phyloP scores from a whole-genome alignment of 2,797 vertebrate genomes.

The Uromys caudimaculatus region DNA sequence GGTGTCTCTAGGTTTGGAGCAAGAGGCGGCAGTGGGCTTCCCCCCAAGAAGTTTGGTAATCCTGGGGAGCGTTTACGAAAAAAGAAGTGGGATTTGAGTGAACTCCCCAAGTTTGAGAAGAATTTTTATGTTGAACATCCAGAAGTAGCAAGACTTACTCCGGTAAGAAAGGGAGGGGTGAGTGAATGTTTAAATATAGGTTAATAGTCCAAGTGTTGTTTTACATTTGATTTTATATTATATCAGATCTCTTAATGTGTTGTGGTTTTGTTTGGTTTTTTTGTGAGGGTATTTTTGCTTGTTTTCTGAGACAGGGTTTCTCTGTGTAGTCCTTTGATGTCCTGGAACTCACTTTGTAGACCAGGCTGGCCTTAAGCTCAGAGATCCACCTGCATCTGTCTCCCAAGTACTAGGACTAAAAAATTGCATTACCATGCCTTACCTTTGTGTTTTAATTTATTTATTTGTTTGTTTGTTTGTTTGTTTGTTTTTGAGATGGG shows the following conservation, averaged over 20 bases:
- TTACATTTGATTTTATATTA: not conserved
- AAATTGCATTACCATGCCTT: not conserved
- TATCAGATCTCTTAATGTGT: not conserved
- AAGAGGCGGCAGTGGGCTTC: conserved; percentile 90
- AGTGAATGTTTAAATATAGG: too few relatives aligned
- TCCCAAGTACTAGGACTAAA: not conserved
- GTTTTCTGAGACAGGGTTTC: not conserved
- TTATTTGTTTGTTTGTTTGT: too few relatives aligned
- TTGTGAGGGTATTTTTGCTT: not conserved
- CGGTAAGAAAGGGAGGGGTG: conserved; percentile 84
- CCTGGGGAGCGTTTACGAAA: conserved; percentile 97
- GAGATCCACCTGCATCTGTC: not conserved
- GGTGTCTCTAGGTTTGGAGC: conserved; percentile 89
- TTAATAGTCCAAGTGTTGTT: not conserved
- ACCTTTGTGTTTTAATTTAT: not conserved
- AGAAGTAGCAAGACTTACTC: conserved; percentile 93
- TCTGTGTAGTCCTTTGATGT: not conserved
- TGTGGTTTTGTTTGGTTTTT: not conserved
- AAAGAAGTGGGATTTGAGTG: conserved; percentile 97
- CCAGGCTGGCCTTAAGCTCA: not conserved
- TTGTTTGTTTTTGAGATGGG: too few relatives aligned
- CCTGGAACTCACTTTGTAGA: not conserved
- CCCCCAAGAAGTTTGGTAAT: conserved; percentile 97
- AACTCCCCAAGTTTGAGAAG: conserved; percentile 98
- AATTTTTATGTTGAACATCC: conserved; percentile 97